phyloP scores from a whole-genome alignment of 2,797 vertebrate species.

The Limosa lapponica region DNA sequence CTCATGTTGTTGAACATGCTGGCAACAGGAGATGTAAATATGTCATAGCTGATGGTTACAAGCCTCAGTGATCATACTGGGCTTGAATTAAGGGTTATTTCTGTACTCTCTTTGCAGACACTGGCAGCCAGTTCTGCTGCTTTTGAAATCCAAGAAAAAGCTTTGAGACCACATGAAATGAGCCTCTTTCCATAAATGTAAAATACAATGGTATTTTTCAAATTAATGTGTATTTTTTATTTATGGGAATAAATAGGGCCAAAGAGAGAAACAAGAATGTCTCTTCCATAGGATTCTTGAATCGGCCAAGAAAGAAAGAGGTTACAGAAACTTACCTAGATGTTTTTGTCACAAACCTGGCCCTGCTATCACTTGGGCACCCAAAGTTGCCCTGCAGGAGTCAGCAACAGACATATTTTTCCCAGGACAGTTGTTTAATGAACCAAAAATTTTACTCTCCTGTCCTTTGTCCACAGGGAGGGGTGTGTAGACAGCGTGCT shows the following conservation, averaged over 20 bases:
- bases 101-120: conserved; percentile 8
- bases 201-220: background rate
- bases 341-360: background rate
- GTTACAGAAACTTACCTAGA: background rate
- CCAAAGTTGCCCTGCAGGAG: background rate
- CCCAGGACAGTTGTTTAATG: background rate
- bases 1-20: conserved; percentile 40
- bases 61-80: conserved; percentile 10
- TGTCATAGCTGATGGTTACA: conserved; percentile 45
- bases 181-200: background rate
- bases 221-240: background rate
- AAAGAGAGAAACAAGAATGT: background rate
- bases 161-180: background rate
- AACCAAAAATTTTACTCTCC: background rate
- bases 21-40: conserved; percentile 65
- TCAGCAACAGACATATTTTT: background rate
- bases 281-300: background rate
- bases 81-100: conserved; percentile 56
- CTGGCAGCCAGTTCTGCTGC: background rate
- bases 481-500: background rate
- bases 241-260: background rate
- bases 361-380: background rate
- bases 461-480: accelerated
- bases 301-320: background rate
- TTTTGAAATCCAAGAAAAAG: conserved; percentile 15